A percentile compares a stretch with the other conserved stretches of the same genome.
phyloP scores from a whole-genome alignment of 35 echinoderm and acorn worm species.

The Patiria miniata region DNA sequence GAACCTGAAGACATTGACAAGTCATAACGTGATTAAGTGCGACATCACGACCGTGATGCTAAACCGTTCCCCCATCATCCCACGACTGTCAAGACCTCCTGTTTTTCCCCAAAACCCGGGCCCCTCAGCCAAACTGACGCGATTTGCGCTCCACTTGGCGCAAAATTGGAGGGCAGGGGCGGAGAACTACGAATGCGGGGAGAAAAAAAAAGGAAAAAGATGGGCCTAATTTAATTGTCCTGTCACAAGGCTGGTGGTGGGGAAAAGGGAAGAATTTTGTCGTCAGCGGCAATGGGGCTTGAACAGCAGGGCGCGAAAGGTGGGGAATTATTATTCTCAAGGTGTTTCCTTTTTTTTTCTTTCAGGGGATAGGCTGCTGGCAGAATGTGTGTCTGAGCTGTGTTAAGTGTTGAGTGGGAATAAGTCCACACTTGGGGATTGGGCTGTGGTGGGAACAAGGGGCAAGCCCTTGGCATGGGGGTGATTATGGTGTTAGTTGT shows the following conservation, averaged over 20 bases:
- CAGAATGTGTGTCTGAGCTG: background rate
- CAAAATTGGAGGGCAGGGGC: background rate
- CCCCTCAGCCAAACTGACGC: slow-evolving; percentile 23
- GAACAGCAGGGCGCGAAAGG: background rate
- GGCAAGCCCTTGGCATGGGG: background rate
- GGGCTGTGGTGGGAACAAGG: background rate
- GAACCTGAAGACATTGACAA: slow-evolving; percentile 39
- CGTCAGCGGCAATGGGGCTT: background rate
- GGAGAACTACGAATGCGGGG: background rate
- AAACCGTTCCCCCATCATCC: slow-evolving; percentile 21
- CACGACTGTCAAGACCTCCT: slow-evolving; percentile 45
- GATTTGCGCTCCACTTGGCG: slow-evolving; percentile 25
- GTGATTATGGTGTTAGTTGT: slow-evolving; percentile 17
- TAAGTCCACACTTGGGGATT: background rate
- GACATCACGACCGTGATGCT: slow-evolving; percentile 32
- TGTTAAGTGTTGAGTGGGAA: background rate
- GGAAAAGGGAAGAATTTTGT: background rate
- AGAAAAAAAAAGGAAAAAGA: slow-evolving; percentile 13
- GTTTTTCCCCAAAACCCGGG: background rate
- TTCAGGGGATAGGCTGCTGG: too few relatives aligned
- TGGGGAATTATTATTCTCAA: background rate
- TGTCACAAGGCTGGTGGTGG: slow-evolving; percentile 24
- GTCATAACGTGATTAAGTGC: slow-evolving; percentile 62
- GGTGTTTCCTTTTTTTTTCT: background rate
- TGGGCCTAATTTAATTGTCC: slow-evolving; percentile 22